Evolutionary conservation across 2,113 vertebrate genomes (phyloP).

Genomic region (Suncus etruscus): DNA sequence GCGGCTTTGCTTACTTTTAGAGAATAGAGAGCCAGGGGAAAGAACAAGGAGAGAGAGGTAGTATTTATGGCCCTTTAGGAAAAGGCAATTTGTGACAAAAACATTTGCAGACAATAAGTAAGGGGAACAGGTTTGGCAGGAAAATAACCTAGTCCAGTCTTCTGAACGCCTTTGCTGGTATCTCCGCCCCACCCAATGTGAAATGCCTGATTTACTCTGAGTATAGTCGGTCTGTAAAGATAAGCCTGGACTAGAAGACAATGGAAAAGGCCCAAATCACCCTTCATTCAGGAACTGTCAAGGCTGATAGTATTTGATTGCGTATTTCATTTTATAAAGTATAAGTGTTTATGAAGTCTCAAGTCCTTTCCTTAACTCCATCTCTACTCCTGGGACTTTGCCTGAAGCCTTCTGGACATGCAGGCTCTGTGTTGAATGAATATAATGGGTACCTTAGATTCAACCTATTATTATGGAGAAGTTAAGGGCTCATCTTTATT

Average conservation of each 20-base stretch:
- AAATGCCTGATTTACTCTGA: slow-evolving; percentile 58
- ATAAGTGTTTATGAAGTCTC: slow-evolving; percentile 58
- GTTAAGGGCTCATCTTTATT: slow-evolving; percentile 56
- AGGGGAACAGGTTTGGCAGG: slow-evolving; percentile 78
- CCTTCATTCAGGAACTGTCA: slow-evolving; percentile 49
- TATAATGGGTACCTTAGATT: slow-evolving; percentile 70
- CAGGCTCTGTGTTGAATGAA: slow-evolving; percentile 63
- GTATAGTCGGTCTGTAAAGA: slow-evolving; percentile 55
- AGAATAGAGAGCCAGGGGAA: slow-evolving; percentile 72
- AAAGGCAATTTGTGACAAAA: slow-evolving; percentile 79
- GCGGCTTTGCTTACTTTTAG: slow-evolving; percentile 75
- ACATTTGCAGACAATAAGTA: slow-evolving; percentile 74
- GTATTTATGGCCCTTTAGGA: slow-evolving; percentile 74
- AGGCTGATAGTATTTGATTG: slow-evolving; percentile 34
- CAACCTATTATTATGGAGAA: slow-evolving; percentile 70
- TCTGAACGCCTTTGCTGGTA: slow-evolving; percentile 64
- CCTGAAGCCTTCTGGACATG: slow-evolving; percentile 67
- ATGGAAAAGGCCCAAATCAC: slow-evolving; percentile 36
- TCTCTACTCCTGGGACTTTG: slow-evolving; percentile 62
- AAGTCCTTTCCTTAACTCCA: slow-evolving; percentile 62
- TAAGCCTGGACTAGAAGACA: slow-evolving; percentile 58
- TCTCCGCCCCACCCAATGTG: neutral
- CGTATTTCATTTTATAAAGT: slow-evolving; percentile 67
- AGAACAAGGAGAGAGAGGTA: slow-evolving; percentile 61
- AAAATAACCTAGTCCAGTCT: slow-evolving; percentile 71